Evolutionary conservation across 1,140 invertebrate species (phyloP).

Genomic region (Drosophila santomea): DNA sequence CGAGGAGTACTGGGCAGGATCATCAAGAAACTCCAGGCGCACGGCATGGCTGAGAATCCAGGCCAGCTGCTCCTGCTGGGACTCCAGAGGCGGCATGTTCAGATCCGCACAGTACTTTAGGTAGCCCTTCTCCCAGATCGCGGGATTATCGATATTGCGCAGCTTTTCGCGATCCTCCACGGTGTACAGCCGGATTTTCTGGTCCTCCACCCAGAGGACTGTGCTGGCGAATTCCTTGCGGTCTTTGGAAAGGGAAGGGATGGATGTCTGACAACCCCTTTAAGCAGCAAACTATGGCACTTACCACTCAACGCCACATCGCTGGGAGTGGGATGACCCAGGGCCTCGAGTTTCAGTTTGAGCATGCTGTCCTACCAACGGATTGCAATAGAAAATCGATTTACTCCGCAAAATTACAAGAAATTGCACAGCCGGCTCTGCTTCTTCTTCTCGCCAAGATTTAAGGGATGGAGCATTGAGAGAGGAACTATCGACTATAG

Average conservation of each 20-base stretch:
- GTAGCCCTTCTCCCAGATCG: conserved; percentile 90
- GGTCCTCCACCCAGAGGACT: conserved; percentile 96
- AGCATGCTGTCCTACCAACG: conserved; percentile 36
- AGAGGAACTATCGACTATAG: neutral
- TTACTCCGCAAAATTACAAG: neutral
- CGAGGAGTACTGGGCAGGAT: conserved; percentile 89
- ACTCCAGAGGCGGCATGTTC: conserved; percentile 87
- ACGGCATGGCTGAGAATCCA: conserved; percentile 95
- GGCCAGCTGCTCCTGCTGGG: conserved; percentile 89
- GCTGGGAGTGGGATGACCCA: conserved; percentile 89
- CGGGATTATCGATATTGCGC: conserved; percentile 85
- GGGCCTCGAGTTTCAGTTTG: conserved; percentile 79
- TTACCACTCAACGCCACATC: conserved; percentile 55
- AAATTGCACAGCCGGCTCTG: conserved; percentile 11
- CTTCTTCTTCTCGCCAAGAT: neutral
- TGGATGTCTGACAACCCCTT: conserved; percentile 16
- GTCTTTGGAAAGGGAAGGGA: conserved; percentile 86
- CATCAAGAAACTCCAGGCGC: conserved; percentile 92
- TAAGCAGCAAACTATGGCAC: neutral
- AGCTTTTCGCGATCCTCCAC: conserved; percentile 92
- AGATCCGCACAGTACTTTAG: conserved; percentile 91
- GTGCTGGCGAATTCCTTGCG: conserved; percentile 91
- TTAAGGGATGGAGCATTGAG: neutral
- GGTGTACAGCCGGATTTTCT: conserved; percentile 95
- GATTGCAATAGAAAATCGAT: conserved; percentile 23